Conservation (phyloP, 2,888 invertebrate species). For the Microplitis manilae region DNA sequence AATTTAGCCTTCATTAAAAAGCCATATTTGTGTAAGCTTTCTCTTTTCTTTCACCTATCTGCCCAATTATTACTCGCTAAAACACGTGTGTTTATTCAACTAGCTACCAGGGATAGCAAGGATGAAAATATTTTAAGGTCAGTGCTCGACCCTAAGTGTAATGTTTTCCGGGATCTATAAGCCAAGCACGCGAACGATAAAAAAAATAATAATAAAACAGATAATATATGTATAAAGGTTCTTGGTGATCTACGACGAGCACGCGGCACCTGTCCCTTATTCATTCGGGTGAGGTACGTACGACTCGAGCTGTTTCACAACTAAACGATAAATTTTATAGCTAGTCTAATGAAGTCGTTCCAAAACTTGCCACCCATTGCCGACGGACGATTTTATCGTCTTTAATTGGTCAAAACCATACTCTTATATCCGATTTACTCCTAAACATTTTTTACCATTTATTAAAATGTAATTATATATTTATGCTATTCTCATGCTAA, state of each 20-base stretch:
- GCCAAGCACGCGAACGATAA: background rate
- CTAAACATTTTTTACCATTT: constrained; percentile 20
- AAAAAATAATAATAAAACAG: constrained; percentile 3
- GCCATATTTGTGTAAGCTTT: constrained; percentile 1
- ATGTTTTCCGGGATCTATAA: constrained; percentile 13
- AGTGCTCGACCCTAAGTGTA: constrained; percentile 18
- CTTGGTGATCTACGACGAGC: constrained; percentile 57
- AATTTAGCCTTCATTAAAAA: constrained; percentile 9
- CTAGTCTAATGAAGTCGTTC: constrained; percentile 68
- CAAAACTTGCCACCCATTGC: constrained; percentile 53
- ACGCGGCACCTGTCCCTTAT: constrained; percentile 62
- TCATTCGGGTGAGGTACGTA: constrained; percentile 34
- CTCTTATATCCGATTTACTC: constrained; percentile 58
- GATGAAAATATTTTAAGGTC: constrained; percentile 23
- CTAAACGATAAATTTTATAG: constrained; percentile 65
- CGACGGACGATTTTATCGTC: constrained; percentile 65
- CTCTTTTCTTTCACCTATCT: constrained; percentile 6
- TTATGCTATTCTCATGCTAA: background rate
- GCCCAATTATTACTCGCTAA: constrained; percentile 29
- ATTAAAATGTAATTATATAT: constrained; percentile 1
- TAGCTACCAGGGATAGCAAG: background rate
- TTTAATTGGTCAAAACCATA: constrained; percentile 66
- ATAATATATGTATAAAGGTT: constrained; percentile 30
- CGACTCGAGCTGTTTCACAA: constrained; percentile 58
- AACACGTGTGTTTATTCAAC: constrained; percentile 31